Evolutionary conservation across 1,140 invertebrate species (phyloP), one percentile per base, ranked within the genome.

Genomic region (Euschistus heros): DNA sequence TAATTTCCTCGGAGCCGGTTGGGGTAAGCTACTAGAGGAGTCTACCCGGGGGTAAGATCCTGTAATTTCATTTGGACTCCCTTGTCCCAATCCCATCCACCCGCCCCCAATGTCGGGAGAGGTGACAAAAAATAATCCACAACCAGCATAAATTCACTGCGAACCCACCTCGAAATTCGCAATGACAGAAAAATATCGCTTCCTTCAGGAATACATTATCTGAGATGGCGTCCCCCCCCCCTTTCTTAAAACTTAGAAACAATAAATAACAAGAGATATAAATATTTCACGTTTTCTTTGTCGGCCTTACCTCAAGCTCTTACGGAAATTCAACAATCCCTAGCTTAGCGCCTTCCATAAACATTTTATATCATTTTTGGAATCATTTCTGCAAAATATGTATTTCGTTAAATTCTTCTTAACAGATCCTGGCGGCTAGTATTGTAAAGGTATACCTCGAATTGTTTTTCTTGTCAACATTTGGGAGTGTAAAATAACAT

Each of bases 41-140:
- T 10, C 47, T 5, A 5, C 14, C 2, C 17, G 10, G n/a, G n/a
- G n/a, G 47, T 50, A 50, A 50, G 47, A 50, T 50, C 10, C 10
- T 50, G n/a, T 50, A 50, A 50, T 50, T 50, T 50, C 47, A 50
- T 50, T 22, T 50, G n/a, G 47, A 50, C 47, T 50, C 47, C 47
- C 47, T 22, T 20, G 22, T 22, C 47, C 47, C 47, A 18, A 18
- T 18, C 47, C 47, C 22, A 50, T 10, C 47, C n/a, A 18, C 6
- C n/a, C 47, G 0, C n/a, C n/a, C n/a, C 47, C 47, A 6, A 22
- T 22, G 47, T 50, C n/a, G n/a, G n/a, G n/a, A 18, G n/a, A 50
- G 22, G n/a, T 50, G 47, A 50, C 47, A 50, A 50, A 50, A 50
- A 50, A 50, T 50, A 50, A 50, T 50, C 47, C 47, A 50, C 47